Percentiles rank a stretch among this genome's conserved stretches.
phyloP scores from a whole-genome alignment of 2,113 vertebrate species.

The Trematomus loennbergii region DNA sequence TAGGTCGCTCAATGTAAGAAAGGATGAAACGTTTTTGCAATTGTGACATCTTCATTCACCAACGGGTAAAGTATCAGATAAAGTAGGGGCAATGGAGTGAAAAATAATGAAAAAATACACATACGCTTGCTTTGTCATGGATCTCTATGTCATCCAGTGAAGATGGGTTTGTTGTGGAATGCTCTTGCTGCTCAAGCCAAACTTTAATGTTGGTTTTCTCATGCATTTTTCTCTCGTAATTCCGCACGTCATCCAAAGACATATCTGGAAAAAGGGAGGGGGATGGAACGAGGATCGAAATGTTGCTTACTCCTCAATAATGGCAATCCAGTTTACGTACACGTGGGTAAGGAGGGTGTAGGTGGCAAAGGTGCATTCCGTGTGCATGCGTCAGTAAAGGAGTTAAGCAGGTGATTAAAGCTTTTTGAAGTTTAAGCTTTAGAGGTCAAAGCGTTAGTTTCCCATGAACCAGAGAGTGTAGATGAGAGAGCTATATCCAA shows the following conservation, averaged over 20 bases:
- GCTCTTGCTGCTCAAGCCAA: slow-evolving; percentile 90
- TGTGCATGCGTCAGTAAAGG: neutral
- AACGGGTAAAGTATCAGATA: slow-evolving; percentile 47
- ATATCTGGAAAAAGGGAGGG: slow-evolving; percentile 95
- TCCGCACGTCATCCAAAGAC: slow-evolving; percentile 97
- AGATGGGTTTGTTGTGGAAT: slow-evolving; percentile 90
- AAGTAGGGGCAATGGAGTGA: slow-evolving; percentile 19
- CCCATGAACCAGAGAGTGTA: slow-evolving; percentile 31
- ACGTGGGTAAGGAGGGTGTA: slow-evolving; percentile 47
- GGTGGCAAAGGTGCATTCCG: slow-evolving; percentile 54
- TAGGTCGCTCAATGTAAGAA: slow-evolving; percentile 2
- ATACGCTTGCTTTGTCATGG: slow-evolving; percentile 96
- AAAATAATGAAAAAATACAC: slow-evolving; percentile 78
- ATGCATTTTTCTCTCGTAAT: slow-evolving; percentile 99
- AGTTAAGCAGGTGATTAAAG: neutral
- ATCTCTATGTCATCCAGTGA: slow-evolving; percentile 95
- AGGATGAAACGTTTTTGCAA: slow-evolving; percentile 27
- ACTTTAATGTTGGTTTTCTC: slow-evolving; percentile 99
- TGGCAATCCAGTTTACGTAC: slow-evolving; percentile 51
- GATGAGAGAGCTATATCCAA: slow-evolving; percentile 39
- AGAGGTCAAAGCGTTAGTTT: slow-evolving; percentile 34
- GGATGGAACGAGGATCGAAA: slow-evolving; percentile 76
- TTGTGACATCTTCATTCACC: slow-evolving; percentile 25
- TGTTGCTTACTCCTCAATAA: slow-evolving; percentile 86
- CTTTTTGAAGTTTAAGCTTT: slow-evolving; percentile 30